phyloP scores from a whole-genome alignment of 2,113 vertebrate genomes.

The Crotophaga sulcirostris region DNA sequence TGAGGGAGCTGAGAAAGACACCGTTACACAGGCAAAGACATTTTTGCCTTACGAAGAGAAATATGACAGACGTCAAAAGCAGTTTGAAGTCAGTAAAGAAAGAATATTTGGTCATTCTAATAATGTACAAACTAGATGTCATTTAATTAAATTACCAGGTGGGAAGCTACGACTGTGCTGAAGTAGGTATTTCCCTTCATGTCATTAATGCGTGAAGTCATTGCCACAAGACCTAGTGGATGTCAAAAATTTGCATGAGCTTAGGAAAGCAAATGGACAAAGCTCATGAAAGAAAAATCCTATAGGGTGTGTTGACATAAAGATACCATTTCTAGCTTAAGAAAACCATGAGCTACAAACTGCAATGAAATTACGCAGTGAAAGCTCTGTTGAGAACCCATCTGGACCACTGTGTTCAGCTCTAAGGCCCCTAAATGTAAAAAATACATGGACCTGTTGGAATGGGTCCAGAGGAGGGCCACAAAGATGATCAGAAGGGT shows the following conservation, averaged over 20 bases:
- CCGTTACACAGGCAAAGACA: not conserved
- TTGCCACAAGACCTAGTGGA: not conserved
- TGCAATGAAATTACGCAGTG: not conserved
- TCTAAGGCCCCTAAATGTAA: not conserved
- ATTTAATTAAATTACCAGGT: not conserved
- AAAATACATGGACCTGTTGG: not conserved
- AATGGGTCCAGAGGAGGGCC: not conserved
- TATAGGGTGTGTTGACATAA: not conserved
- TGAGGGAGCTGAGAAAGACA: not conserved
- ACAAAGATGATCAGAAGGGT: accelerated
- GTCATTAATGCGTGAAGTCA: not conserved
- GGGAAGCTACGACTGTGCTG: not conserved
- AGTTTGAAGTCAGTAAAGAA: not conserved
- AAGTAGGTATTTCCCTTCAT: not conserved
- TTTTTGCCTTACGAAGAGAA: not conserved
- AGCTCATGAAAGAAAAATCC: not conserved
- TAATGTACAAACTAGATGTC: not conserved
- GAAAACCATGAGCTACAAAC: not conserved
- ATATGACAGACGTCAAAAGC: not conserved
- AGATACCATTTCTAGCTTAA: not conserved
- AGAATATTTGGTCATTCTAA: not conserved
- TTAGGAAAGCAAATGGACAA: not conserved
- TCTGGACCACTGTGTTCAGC: not conserved
- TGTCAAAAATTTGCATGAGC: not conserved
- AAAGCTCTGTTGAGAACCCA: not conserved